Conservation (phyloP, 2,797 vertebrate species). For the Gambelia wislizenii region DNA sequence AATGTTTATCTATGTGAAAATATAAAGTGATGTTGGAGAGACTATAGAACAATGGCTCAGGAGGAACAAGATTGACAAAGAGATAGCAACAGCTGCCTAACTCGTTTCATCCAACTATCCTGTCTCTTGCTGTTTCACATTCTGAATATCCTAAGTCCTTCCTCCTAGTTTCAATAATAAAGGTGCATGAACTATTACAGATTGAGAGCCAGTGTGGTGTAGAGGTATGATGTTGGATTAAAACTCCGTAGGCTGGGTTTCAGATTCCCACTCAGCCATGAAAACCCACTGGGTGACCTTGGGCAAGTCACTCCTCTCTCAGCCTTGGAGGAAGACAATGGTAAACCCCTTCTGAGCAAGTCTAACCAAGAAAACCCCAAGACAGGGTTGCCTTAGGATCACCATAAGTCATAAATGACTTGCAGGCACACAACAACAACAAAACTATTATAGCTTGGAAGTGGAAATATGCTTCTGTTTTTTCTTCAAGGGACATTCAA, state of each 20-base stretch:
- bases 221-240: background rate
- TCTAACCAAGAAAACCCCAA: too few species aligned
- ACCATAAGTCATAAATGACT: too few species aligned
- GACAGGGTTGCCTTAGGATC: too few species aligned
- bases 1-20: conserved; percentile 16
- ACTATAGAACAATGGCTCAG: background rate
- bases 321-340: too few species aligned
- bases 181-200: background rate
- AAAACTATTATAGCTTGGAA: too few species aligned
- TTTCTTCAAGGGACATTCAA: too few species aligned
- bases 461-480: too few species aligned
- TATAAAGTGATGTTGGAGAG: background rate
- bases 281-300: background rate
- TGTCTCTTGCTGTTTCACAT: background rate
- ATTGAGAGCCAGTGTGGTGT: background rate
- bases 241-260: background rate
- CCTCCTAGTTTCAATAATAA: background rate
- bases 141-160: background rate
- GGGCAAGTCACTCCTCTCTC: too few species aligned
- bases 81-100: background rate
- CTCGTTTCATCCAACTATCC: background rate
- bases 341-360: too few species aligned
- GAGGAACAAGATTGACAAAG: conserved; percentile 1
- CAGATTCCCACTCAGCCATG: background rate
- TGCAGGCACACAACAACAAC: too few species aligned